Base-by-base conservation (phyloP, 2,888 invertebrate genomes). In the Osmoderma eremita region DNA sequence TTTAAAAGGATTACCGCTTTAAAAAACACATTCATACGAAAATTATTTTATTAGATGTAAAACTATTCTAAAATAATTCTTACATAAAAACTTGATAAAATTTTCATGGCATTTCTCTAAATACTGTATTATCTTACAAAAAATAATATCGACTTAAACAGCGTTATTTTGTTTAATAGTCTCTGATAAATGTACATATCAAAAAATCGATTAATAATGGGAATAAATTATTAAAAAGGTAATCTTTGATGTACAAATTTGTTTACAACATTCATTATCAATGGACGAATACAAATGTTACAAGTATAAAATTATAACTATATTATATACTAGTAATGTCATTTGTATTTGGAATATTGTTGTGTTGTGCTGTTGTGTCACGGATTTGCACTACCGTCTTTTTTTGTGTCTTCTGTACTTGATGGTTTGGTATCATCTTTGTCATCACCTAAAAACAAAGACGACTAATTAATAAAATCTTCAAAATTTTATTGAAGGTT, bases 361-460 rank as follows among this genome's bases (percentile, higher is more conserved):
- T 61, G 58, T 45, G 72, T 71, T 70, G 70, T 68, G 36, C 70
- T 69, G 69, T 70, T 77, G 67, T 78, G 79, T 90, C 90, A 91
- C 83, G 89, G 89, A 83, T 89, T 88, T 71, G 88, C 83, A 61
- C 86, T 83, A 62, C 86, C 80, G 48, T 90, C 90, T 79, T 90
- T 90, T 83, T 90, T 90, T 75, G 85, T 82, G 77, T 90, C 90
- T 73, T 90, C 90, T 74, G 84, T 83, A 75, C 83, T 85, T 79
- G 76, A 83, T 73, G 85, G 86, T 73, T 88, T 87, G 54, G 84
- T 79, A 53, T 89, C 89, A 67, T 89, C 88, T 78, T 90, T 87
- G 65, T 86, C 83, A 76, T 90, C 91, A 83, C 83, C 86, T 88
- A 78, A 83, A 1, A 30, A 30, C 2, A 30, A 30, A 78, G 71